Evolutionary conservation across 2,797 vertebrate species (phyloP).

Genomic region (Geotrypetes seraphini): DNA sequence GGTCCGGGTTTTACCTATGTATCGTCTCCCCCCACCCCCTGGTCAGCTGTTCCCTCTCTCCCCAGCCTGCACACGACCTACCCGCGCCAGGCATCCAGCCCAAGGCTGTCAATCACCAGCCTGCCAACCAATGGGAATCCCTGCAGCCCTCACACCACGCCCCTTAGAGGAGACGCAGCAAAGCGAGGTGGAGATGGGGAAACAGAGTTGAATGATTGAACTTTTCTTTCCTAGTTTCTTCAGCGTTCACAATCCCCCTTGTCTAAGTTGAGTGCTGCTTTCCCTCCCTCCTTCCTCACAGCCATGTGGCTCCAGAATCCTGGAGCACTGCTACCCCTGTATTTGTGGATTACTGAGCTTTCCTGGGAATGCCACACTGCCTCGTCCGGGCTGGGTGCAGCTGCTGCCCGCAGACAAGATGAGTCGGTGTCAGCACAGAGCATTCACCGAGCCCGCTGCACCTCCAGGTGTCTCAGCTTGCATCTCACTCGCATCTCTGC

Average conservation of each 20-base stretch:
- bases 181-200: constrained; percentile 3
- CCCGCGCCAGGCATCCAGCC: too few species aligned
- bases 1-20: too few species aligned
- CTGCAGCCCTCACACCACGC: too few species aligned
- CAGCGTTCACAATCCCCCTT: constrained; percentile 10
- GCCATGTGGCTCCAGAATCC: constrained; percentile 61
- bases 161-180: constrained; percentile 13
- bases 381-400: constrained; percentile 23
- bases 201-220: constrained; percentile 42
- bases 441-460: constrained; percentile 77
- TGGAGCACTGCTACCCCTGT: constrained; percentile 48
- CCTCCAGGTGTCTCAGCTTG: constrained; percentile 86
- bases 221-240: constrained; percentile 43
- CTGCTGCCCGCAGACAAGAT: constrained; percentile 63
- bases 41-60: too few species aligned
- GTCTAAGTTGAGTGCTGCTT: not conserved
- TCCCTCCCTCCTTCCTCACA: too few species aligned
- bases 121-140: too few species aligned
- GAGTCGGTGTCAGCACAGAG: constrained; percentile 69
- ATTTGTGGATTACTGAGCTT: constrained; percentile 68
- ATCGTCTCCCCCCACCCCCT: too few species aligned
- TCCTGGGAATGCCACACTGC: constrained; percentile 46
- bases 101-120: too few species aligned
- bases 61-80: too few species aligned
- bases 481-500: constrained; percentile 94